Percentiles rank a stretch among this genome's conserved stretches.
These are phyloP conservation scores for Leuciscus idus DNA, from an alignment of 2,113 vertebrate genomes.

Conservation along the genomic window DNA sequence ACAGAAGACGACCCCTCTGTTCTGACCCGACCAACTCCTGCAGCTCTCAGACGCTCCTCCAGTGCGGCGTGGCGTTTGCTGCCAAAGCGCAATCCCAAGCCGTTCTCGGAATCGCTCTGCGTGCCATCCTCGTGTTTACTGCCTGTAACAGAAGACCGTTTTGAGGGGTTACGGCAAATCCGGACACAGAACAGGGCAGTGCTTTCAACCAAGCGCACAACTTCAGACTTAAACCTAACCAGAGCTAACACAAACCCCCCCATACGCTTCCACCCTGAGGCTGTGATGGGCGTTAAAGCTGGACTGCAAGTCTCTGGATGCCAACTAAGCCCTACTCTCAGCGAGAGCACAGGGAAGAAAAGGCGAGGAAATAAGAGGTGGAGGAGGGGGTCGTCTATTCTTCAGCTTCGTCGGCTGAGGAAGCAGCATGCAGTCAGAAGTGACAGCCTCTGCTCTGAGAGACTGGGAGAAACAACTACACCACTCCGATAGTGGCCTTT, in stretches of 20 bases:
- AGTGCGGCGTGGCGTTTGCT: conserved; percentile 82
- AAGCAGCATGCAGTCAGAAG: conserved; percentile 43
- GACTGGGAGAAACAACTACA: conserved; percentile 31
- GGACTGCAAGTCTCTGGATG: background rate
- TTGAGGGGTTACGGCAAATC: conserved; percentile 19
- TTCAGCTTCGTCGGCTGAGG: conserved; percentile 40
- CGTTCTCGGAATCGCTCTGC: conserved; percentile 96
- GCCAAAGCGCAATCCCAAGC: conserved; percentile 83
- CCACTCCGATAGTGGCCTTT: conserved; percentile 56
- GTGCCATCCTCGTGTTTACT: conserved; percentile 98
- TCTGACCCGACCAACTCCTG: conserved; percentile 75
- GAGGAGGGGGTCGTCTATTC: conserved; percentile 29
- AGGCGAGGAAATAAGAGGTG: conserved; percentile 23
- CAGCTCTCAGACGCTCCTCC: conserved; percentile 86
- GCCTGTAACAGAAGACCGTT: conserved; percentile 72
- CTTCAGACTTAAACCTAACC: conserved; percentile 26
- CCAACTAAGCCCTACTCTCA: background rate
- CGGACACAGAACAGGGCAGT: conserved; percentile 2
- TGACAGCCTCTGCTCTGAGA: conserved; percentile 48
- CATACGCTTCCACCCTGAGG: conserved; percentile 7
- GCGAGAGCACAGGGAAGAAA: conserved; percentile 30
- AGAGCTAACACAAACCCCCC: conserved; percentile 11
- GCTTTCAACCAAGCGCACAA: background rate
- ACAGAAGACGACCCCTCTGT: conserved; percentile 61
- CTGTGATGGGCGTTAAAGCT: background rate